Evolutionary conservation across 1,140 invertebrate species (phyloP), one percentile per base, ranked within the genome.

Genomic region (Leptopilina clavipes): DNA sequence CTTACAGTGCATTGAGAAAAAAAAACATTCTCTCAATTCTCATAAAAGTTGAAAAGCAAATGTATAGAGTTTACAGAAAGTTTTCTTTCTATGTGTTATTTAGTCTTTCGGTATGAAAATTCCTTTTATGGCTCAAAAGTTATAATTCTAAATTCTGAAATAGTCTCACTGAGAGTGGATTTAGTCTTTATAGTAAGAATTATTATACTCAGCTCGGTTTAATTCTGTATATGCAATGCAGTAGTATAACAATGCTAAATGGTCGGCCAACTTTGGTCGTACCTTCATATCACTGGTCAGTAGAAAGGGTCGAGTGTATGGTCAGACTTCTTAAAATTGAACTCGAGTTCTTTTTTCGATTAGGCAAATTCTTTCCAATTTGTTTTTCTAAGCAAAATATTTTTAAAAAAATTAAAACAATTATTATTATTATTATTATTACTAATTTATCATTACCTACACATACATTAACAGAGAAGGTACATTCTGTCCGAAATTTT

Each of bases 211-310:
- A 11, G 56, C 25, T 25, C 8, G 14, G 11, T 25, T 0, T 52
- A n/a, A 52, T 52, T 52, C n/a, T 48, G 11, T 48, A 11, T 48
- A 48, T 14, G 9, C 45, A 8, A n/a, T 65, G 12, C 59, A 65
- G 59, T 65, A 65, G 25, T 65, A 65, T 65, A 65, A 25, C 19
- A 14, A 65, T 65, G 22, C 22, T 65, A 65, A 25, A 65, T 65
- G 19, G 22, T 31, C 59, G 12, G 22, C 10, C 56, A 65, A 31
- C 22, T 65, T 65, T 31, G 22, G 59, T 8, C 59, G 25, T 37
- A 52, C 48, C 48, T 48, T 48, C 14, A n/a, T 48, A 14, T 31
- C 9, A 25, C 52, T 54, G 3, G 7, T 25, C 10, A 59, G 56
- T 59, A 59, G 56, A 59, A 31, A 59, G 11, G 1, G 56, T 31